Conservation (phyloP, 2,888 invertebrate species). For the Cerastis rubricosa region DNA sequence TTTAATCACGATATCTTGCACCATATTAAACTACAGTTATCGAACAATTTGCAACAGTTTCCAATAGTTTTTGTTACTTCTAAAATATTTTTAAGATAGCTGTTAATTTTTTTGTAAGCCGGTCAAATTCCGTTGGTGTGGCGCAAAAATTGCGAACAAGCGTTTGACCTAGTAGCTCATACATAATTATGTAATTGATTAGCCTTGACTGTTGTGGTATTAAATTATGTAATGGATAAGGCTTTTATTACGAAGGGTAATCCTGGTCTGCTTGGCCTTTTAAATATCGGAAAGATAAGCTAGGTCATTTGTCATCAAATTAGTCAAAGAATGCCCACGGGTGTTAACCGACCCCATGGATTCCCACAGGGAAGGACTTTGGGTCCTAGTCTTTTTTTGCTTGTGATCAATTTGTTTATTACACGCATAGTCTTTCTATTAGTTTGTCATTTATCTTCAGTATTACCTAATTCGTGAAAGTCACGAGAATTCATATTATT, state of each 20-base stretch:
- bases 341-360: no score
- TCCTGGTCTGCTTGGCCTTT: slow-evolving; percentile 13
- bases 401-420: no score
- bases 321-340: neutral
- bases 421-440: neutral
- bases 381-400: neutral
- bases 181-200: slow-evolving; percentile 51
- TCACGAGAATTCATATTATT: neutral
- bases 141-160: slow-evolving; percentile 50
- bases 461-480: neutral
- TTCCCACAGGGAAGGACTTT: neutral
- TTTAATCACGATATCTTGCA: slow-evolving; percentile 53
- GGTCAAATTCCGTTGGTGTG: slow-evolving; percentile 21
- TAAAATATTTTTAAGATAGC: slow-evolving; percentile 38
- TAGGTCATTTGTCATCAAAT: neutral
- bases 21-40: slow-evolving; percentile 41
- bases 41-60: slow-evolving; percentile 48
- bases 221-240: slow-evolving; percentile 40
- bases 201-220: slow-evolving; percentile 49
- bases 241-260: slow-evolving; percentile 33
- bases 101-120: slow-evolving; percentile 37
- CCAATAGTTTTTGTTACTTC: slow-evolving; percentile 52
- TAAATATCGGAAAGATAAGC: neutral
- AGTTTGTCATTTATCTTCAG: rapidly evolving
- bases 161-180: slow-evolving; percentile 43